Conservation (phyloP, 2,888 invertebrate genomes). For the Conchocele bisecta region DNA sequence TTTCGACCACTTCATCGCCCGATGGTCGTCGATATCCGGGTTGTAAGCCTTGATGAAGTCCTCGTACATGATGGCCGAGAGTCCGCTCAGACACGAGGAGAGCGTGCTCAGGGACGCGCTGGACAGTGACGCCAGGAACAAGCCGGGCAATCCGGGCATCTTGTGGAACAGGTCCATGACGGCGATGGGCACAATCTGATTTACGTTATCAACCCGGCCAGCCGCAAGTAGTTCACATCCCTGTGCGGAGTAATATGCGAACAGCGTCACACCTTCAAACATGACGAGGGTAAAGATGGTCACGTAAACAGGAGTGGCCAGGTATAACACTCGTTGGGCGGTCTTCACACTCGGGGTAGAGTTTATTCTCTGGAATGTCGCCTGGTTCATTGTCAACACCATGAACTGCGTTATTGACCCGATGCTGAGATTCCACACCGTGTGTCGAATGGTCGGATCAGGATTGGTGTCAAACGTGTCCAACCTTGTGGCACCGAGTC, state of each 20-base stretch:
- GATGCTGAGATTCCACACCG: conserved; percentile 22
- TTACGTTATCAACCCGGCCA: conserved; percentile 21
- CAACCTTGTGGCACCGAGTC: conserved; percentile 13
- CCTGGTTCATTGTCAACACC: conserved; percentile 14
- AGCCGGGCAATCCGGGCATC: conserved; percentile 27
- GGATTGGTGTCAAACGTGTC: conserved; percentile 12
- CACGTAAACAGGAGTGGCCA: conserved; percentile 20
- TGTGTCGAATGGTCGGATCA: conserved; percentile 29
- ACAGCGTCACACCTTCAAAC: conserved; percentile 28
- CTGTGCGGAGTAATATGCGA: conserved; percentile 30
- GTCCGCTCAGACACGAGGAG: conserved; percentile 31
- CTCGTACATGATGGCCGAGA: conserved; percentile 29
- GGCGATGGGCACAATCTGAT: conserved; percentile 28
- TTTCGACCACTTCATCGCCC: conserved; percentile 29
- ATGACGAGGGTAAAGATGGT: not conserved
- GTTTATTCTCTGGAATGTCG: conserved; percentile 31
- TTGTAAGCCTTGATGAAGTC: conserved; percentile 20
- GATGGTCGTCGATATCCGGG: conserved; percentile 13
- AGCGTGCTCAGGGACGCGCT: conserved; percentile 42
- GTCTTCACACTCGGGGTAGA: conserved; percentile 18
- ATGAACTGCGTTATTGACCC: conserved; percentile 22
- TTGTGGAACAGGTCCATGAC: conserved; percentile 25
- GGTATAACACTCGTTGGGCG: conserved; percentile 10
- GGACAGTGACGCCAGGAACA: conserved; percentile 39
- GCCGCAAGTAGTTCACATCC: conserved; percentile 35